Evolutionary conservation across 1,140 invertebrate genomes (phyloP).

Genomic region (Conus betulinus): DNA sequence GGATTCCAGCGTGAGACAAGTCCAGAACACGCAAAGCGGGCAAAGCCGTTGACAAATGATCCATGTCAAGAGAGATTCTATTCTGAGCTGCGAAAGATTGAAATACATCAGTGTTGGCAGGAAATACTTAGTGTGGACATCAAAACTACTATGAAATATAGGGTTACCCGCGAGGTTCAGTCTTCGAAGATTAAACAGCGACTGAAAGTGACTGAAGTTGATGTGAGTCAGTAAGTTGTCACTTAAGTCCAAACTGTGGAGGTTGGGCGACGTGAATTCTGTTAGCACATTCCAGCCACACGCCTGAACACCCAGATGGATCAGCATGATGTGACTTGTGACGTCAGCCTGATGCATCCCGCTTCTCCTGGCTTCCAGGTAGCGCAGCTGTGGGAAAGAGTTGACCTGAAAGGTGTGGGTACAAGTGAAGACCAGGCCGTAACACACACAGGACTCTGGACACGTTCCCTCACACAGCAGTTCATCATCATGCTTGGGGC

Average conservation of each 20-base stretch:
- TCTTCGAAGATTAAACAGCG: background rate
- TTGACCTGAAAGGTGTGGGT: background rate
- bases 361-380: background rate
- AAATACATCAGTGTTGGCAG: too few species aligned
- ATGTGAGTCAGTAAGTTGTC: too few species aligned
- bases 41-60: background rate
- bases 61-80: background rate
- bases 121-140: too few species aligned
- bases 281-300: background rate
- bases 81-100: too few species aligned
- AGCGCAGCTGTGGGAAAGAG: background rate
- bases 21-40: background rate
- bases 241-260: background rate
- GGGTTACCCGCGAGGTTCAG: too few species aligned
- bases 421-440: constrained; percentile 28
- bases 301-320: background rate
- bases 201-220: background rate
- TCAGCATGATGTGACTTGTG: background rate
- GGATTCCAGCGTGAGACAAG: background rate
- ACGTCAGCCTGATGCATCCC: background rate
- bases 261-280: background rate
- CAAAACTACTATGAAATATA: too few species aligned
- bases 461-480: constrained; percentile 32
- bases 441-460: constrained; percentile 29
- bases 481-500: constrained; percentile 39